Evolutionary conservation across 1,140 invertebrate genomes (phyloP).

Genomic region (Drosophila pseudoananassae): DNA sequence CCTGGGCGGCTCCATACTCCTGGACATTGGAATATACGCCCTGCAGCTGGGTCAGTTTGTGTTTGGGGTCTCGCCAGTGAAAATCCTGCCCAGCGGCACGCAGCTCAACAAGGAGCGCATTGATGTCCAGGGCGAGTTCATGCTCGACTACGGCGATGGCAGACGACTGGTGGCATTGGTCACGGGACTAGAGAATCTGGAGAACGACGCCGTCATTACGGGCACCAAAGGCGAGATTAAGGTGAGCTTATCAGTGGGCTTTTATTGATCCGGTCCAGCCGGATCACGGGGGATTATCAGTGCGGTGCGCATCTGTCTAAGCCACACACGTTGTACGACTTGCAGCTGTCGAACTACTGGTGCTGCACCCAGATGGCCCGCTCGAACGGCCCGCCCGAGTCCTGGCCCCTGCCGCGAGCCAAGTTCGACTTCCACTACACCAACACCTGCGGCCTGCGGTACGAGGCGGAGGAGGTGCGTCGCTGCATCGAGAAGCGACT

Average conservation of each 20-base stretch:
- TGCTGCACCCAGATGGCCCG: slow-evolving; percentile 72
- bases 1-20: slow-evolving; percentile 90
- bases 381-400: slow-evolving; percentile 81
- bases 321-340: slow-evolving; percentile 17
- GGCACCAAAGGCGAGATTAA: slow-evolving; percentile 88
- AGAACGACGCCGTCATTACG: slow-evolving; percentile 87
- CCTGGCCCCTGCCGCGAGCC: slow-evolving; percentile 85
- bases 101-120: slow-evolving; percentile 88
- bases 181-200: slow-evolving; percentile 85
- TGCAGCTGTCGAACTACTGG: slow-evolving; percentile 84
- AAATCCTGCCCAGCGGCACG: slow-evolving; percentile 87
- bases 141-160: slow-evolving; percentile 87
- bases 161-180: slow-evolving; percentile 87
- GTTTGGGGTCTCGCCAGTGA: slow-evolving; percentile 87
- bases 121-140: slow-evolving; percentile 87
- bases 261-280: background rate
- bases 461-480: slow-evolving; percentile 89
- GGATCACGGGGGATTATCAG: slow-evolving; percentile 21
- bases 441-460: slow-evolving; percentile 89
- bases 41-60: slow-evolving; percentile 90
- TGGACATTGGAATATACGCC: slow-evolving; percentile 93
- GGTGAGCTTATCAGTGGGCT: slow-evolving; percentile 75
- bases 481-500: slow-evolving; percentile 87
- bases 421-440: slow-evolving; percentile 86
- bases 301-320: background rate